Percentiles rank a stretch among this genome's conserved stretches.
phyloP scores from a whole-genome alignment of 2,888 invertebrate species.

The Chrysolina oricalcia region DNA sequence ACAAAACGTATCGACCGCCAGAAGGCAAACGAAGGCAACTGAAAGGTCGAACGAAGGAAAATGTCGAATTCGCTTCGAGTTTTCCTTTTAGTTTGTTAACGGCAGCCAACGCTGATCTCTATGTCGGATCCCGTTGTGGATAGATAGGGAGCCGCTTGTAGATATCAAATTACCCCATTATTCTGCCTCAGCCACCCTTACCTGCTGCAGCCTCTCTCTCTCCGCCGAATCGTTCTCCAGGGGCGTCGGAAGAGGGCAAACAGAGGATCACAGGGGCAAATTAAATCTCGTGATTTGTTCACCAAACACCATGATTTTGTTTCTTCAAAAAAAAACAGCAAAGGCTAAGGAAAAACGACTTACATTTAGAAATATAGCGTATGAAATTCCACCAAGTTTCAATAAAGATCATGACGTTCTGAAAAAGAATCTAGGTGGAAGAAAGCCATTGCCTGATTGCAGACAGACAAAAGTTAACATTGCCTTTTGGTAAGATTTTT shows the following conservation, averaged over 20 bases:
- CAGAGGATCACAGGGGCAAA: not conserved
- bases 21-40: conserved; percentile 16
- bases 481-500: no score
- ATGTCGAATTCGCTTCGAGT: conserved; percentile 19
- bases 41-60: conserved; percentile 12
- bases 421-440: no score
- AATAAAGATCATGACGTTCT: no score
- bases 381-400: no score
- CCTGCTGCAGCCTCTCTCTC: conserved; percentile 56
- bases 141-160: conserved; percentile 68
- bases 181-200: conserved; percentile 67
- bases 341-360: no score
- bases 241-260: not conserved
- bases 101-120: conserved; percentile 40
- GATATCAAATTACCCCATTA: conserved; percentile 69
- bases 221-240: not conserved
- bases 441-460: no score
- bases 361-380: no score
- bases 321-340: no score
- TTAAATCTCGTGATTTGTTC: no score
- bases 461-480: no score
- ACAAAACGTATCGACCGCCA: conserved; percentile 23
- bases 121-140: conserved; percentile 48
- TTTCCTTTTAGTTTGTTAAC: conserved; percentile 31
- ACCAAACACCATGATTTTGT: no score